Evolutionary conservation across 2,113 vertebrate genomes (phyloP).

Genomic region (Laticauda laticaudata): DNA sequence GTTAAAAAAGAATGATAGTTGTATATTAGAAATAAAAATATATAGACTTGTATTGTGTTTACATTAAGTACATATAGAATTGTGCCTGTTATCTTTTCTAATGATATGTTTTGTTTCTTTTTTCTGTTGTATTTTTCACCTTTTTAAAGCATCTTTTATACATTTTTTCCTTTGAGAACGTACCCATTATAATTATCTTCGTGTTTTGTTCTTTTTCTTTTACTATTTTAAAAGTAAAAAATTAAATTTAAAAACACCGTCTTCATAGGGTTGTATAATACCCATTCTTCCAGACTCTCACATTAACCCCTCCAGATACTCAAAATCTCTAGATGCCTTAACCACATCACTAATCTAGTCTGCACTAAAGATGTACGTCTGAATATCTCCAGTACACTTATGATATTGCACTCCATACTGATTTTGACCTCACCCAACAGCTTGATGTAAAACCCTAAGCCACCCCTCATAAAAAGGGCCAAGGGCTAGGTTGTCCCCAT

Average conservation of each 20-base stretch:
- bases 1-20: not conserved
- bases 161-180: not conserved
- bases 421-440: not conserved
- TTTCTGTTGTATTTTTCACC: not conserved
- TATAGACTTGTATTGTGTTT: not conserved
- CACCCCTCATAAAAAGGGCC: not conserved
- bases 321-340: not conserved
- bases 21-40: not conserved
- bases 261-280: not conserved
- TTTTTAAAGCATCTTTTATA: not conserved
- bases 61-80: not conserved
- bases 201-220: not conserved
- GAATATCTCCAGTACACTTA: not conserved
- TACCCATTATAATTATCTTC: not conserved
- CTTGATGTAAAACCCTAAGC: not conserved
- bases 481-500: not conserved
- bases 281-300: not conserved
- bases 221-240: not conserved
- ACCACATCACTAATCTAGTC: not conserved
- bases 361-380: not conserved
- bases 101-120: not conserved
- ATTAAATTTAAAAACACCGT: not conserved
- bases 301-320: not conserved
- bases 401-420: not conserved
- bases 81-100: not conserved